Percentiles rank a stretch among this genome's conserved stretches.
phyloP scores from a whole-genome alignment of 2,888 invertebrate genomes.

The Celastrina argiolus region DNA sequence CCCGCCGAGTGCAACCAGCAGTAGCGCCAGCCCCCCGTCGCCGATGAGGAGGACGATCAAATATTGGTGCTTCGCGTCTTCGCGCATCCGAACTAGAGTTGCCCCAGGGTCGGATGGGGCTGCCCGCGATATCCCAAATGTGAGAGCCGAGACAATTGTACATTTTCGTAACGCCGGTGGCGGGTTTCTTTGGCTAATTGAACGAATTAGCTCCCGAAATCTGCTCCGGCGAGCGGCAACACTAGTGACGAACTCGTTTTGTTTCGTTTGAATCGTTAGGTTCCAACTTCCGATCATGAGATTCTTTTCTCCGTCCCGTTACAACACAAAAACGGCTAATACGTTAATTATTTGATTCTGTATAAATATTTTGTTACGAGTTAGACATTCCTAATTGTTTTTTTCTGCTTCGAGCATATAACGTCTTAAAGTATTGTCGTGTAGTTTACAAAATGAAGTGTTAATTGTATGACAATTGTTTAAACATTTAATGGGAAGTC shows the following conservation, averaged over 20 bases:
- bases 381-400: constrained; percentile 18
- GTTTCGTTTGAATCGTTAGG: background rate
- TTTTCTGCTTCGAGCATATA: background rate
- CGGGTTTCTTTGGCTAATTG: background rate
- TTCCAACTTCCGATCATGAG: constrained; percentile 1
- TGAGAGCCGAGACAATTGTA: background rate
- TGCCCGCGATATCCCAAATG: background rate
- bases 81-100: background rate
- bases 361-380: constrained; percentile 4
- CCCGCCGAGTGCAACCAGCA: constrained; percentile 86
- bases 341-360: constrained; percentile 1
- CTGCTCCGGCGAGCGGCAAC: background rate
- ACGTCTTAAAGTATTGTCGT: background rate
- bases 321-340: background rate
- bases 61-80: constrained; percentile 29
- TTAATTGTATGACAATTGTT: background rate
- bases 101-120: background rate
- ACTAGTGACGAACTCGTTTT: background rate
- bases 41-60: constrained; percentile 9
- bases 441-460: background rate
- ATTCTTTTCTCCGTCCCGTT: constrained; percentile 13
- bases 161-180: background rate
- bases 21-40: constrained; percentile 53
- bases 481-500: constrained; percentile 13
- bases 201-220: background rate